phyloP scores from a whole-genome alignment of 2,113 vertebrate species.

The Alethe castanea region DNA sequence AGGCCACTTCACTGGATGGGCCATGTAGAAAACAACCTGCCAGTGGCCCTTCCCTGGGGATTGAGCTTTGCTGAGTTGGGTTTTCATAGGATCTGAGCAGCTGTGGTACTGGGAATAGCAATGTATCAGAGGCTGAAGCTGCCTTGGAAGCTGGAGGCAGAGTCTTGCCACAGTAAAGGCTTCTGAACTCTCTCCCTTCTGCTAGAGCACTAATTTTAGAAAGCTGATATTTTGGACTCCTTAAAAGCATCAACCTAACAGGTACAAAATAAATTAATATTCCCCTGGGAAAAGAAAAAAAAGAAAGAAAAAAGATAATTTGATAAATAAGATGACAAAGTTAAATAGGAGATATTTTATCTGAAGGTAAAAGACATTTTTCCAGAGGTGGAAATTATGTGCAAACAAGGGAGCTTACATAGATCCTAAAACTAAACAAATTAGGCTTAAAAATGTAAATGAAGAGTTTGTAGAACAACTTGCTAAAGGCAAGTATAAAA shows the following conservation, averaged over 20 bases:
- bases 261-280: not conserved
- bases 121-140: not conserved
- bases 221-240: not conserved
- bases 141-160: not conserved
- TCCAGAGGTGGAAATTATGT: not conserved
- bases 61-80: not conserved
- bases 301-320: not conserved
- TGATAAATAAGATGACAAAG: not conserved
- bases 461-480: not conserved
- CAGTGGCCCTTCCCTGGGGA: not conserved
- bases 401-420: not conserved
- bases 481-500: not conserved
- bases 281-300: accelerated
- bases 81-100: not conserved
- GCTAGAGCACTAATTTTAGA: not conserved
- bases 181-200: not conserved
- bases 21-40: not conserved
- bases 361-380: not conserved
- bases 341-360: not conserved
- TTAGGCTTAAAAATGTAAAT: not conserved
- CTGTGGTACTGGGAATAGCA: not conserved
- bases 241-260: not conserved
- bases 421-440: not conserved
- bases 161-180: not conserved
- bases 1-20: not conserved